Conservation (phyloP, 1,140 invertebrate species). For the Ooceraea biroi region DNA sequence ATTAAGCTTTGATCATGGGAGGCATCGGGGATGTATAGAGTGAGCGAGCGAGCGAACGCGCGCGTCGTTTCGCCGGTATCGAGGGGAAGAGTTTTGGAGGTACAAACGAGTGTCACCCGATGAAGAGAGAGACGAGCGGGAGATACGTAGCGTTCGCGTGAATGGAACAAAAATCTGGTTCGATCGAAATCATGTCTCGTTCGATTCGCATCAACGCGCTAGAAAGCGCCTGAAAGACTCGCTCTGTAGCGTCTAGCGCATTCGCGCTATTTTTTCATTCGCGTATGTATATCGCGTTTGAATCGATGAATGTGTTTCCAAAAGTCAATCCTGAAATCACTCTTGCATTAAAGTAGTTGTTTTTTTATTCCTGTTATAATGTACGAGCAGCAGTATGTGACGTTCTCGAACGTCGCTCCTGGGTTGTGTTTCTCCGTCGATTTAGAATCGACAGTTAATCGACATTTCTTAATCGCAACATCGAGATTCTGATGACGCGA, state of each 20-base stretch:
- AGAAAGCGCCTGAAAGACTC: slow-evolving; percentile 8
- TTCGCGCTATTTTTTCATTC: slow-evolving; percentile 5
- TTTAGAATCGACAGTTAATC: slow-evolving; percentile 1
- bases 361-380: neutral
- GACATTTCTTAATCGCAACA: neutral
- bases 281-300: slow-evolving; percentile 3
- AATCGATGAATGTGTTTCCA: slow-evolving; percentile 10
- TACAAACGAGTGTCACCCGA: slow-evolving; percentile 63
- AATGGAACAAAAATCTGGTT: slow-evolving; percentile 59
- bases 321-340: neutral
- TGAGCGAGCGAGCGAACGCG: slow-evolving; percentile 48
- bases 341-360: neutral
- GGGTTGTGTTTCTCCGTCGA: neutral
- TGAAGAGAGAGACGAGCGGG: slow-evolving; percentile 38
- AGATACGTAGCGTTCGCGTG: neutral
- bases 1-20: slow-evolving; percentile 80
- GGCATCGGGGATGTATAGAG: slow-evolving; percentile 66
- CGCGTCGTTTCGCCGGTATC: slow-evolving; percentile 58
- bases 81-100: neutral
- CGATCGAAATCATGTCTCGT: slow-evolving; percentile 60
- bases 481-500: neutral
- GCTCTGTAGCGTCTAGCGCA: neutral
- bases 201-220: slow-evolving; percentile 17
- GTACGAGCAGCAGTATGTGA: neutral
- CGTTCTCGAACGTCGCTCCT: neutral